Base-by-base conservation (phyloP, 1,140 invertebrate genomes). In the Euborellia annulipes region DNA sequence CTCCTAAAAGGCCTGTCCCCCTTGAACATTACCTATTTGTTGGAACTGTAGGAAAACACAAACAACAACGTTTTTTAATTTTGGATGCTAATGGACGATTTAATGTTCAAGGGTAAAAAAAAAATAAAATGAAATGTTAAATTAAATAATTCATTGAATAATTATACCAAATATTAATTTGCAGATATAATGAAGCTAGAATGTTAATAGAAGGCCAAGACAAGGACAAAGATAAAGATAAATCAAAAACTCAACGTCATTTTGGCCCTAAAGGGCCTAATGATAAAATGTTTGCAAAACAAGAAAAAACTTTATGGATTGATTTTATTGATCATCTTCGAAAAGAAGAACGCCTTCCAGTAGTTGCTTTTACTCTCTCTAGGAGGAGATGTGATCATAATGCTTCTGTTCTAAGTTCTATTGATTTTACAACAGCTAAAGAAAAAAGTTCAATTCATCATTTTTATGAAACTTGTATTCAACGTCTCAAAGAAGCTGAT, bases 321-420 rank as follows among this genome's bases (percentile, higher is more conserved):
- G 82, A 80, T 18, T 73, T 95, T 43, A 74, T 95, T 37, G 76
- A 82, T 52, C 79, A 85, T 60, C 67, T 93, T 3, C 71, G 74
- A 53, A 76, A 76, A 32, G 68, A 82, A 43, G 81, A 93, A 49
- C 82, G 91, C 56, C 65, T 98, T 38, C 94, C 95, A 0, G 85
- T 90, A 0, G 90, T 98, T 1, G 79, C 88, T 2, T 98, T 98
- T 57, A 91, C 85, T 7, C 76, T 99, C 47, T 97, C 92, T 0
- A 71, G 92, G 47, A 90, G 87, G 58, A 77, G 79, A 55, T 90
- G 83, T 58, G 86, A 94, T 58, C 69, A 72, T 44, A 91, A 88
- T 59, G 80, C 85, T 0, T 63, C 71, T 37, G 71, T 78, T 34
- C 59, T 88, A 7, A 73, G 70, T 50, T 75, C 71, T 41, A 64